Percentiles rank a stretch among this genome's conserved stretches.
phyloP scores from a whole-genome alignment of 2,797 vertebrate genomes.

The Acanthurus tractus region DNA sequence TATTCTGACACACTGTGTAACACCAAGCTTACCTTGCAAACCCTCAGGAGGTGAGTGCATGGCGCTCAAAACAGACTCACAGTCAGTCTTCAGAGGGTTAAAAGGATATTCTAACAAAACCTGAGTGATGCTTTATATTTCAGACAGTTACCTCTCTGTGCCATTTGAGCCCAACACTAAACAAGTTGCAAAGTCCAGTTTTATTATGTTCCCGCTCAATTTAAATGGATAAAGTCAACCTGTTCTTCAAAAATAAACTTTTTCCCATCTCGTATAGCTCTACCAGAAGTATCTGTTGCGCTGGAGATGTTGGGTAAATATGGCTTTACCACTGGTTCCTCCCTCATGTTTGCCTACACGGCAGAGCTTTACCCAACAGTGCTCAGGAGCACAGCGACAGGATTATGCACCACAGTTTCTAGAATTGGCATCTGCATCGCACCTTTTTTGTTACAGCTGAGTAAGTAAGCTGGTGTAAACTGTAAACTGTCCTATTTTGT shows the following conservation, averaged over 20 bases:
- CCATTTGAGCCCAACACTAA: not conserved
- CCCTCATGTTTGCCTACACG: not conserved
- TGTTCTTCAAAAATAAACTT: not conserved
- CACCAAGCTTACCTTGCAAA: too few relatives aligned
- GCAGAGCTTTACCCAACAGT: not conserved
- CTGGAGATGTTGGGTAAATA: constrained; percentile 15
- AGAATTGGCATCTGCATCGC: constrained; percentile 71
- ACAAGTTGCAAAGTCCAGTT: not conserved
- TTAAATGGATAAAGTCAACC: not conserved
- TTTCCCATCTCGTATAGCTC: not conserved
- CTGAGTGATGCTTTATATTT: not conserved
- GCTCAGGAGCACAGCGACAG: constrained; percentile 4
- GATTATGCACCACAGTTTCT: not conserved
- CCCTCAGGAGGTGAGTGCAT: too few relatives aligned
- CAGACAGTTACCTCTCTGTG: not conserved
- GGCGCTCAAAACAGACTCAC: not conserved
- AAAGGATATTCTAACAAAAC: not conserved
- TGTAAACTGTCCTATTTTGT: not conserved
- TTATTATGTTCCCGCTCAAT: not conserved
- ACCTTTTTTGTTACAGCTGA: constrained; percentile 88
- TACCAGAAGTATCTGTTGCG: not conserved
- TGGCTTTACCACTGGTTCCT: not conserved
- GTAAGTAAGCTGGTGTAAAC: constrained; percentile 58
- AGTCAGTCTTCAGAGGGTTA: not conserved
- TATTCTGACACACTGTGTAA: too few relatives aligned